These are phyloP conservation scores for Drosophila athabasca DNA, from an alignment of 1,140 invertebrate species.

Conservation along the genomic window DNA sequence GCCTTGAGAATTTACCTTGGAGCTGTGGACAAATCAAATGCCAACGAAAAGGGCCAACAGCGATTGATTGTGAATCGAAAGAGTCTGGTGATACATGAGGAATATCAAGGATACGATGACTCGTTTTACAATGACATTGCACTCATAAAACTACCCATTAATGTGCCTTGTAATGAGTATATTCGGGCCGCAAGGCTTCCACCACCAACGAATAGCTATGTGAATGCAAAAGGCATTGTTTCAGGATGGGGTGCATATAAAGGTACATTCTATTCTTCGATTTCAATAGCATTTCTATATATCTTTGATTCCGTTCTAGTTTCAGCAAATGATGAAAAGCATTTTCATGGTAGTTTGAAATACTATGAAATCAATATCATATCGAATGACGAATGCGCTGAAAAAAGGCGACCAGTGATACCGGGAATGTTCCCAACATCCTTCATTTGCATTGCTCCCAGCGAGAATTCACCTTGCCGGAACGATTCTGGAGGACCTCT, in stretches of 20 bases:
- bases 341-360: not conserved
- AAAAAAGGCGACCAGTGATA: too few relatives aligned
- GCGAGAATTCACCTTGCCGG: not conserved
- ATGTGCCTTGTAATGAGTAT: slow-evolving; percentile 16
- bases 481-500: slow-evolving; percentile 29
- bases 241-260: slow-evolving; percentile 17
- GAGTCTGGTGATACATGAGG: slow-evolving; percentile 4
- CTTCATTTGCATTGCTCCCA: not conserved
- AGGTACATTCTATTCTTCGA: not conserved
- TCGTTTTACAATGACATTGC: slow-evolving; percentile 19
- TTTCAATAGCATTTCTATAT: not conserved
- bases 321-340: not conserved
- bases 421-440: not conserved
- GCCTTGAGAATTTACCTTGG: slow-evolving; percentile 5
- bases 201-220: not conserved
- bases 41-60: slow-evolving; percentile 11
- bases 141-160: slow-evolving; percentile 14
- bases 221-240: not conserved
- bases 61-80: not conserved
- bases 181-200: slow-evolving; percentile 21
- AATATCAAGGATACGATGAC: not conserved
- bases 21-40: slow-evolving; percentile 6
- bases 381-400: slow-evolving; percentile 1
- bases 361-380: not conserved
- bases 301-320: not conserved